A percentile compares a stretch with the other conserved stretches of the same genome.
These are phyloP conservation scores for Catagonus wagneri DNA, from an alignment of 2,113 vertebrate species.

Conservation along the genomic window DNA sequence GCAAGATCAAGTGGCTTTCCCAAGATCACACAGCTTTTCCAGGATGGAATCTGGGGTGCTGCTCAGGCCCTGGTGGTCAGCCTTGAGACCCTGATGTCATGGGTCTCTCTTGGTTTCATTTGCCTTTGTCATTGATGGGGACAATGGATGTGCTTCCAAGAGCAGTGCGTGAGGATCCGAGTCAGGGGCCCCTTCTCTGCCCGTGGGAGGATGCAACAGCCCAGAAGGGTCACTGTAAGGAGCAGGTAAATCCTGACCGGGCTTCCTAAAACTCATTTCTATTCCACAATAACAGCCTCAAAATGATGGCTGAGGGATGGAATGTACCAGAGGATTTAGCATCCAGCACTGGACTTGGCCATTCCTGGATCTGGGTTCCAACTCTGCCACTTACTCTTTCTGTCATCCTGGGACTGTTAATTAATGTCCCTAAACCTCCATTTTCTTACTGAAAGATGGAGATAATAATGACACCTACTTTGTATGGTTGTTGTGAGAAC, in stretches of 20 bases:
- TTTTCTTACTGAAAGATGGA: not conserved
- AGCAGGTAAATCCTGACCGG: not conserved
- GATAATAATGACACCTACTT: not conserved
- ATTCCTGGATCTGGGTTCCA: not conserved
- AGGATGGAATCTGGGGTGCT: not conserved
- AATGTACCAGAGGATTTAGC: not conserved
- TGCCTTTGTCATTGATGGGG: fast-evolving
- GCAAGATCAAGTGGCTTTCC: not conserved
- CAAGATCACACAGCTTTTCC: not conserved
- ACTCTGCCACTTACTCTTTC: not conserved
- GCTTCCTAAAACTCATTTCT: not conserved
- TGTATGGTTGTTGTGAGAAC: not conserved
- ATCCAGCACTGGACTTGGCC: not conserved
- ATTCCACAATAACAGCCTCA: not conserved
- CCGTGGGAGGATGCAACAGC: not conserved
- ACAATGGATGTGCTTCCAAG: not conserved
- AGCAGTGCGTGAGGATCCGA: not conserved
- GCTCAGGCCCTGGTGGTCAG: not conserved
- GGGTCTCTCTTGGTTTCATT: not conserved
- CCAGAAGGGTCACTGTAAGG: not conserved
- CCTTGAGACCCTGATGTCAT: not conserved
- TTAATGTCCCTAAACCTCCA: not conserved
- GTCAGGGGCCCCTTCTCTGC: not conserved
- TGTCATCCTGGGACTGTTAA: not conserved
- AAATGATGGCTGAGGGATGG: not conserved